Conservation (phyloP, 2,888 invertebrate genomes). For the Luperina nickerlii region DNA sequence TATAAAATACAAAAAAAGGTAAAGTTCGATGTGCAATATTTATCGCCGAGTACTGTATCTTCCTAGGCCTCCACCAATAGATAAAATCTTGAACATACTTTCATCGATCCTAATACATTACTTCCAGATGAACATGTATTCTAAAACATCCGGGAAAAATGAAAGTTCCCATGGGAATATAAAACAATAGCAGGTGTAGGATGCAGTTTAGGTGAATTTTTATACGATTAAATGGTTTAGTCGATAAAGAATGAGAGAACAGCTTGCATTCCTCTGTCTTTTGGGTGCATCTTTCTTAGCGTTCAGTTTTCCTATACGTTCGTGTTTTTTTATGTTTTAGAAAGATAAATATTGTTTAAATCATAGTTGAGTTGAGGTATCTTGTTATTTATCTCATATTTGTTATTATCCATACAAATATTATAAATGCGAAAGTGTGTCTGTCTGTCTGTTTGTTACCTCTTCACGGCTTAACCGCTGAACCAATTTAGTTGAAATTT, state of each 20-base stretch:
- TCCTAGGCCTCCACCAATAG: not conserved
- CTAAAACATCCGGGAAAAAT: slow-evolving; percentile 62
- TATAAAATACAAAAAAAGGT: no score
- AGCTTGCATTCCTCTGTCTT: slow-evolving; percentile 7
- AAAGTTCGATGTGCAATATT: no score
- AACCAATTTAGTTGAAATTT: no score
- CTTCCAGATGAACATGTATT: slow-evolving; percentile 59
- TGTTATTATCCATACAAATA: no score
- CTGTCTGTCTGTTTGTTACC: no score
- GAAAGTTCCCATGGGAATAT: slow-evolving; percentile 62
- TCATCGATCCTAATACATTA: slow-evolving; percentile 33
- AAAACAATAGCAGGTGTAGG: slow-evolving; percentile 59
- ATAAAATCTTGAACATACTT: slow-evolving; percentile 29
- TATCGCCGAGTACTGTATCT: no score
- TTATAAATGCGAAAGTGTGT: no score
- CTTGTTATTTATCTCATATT: not conserved
- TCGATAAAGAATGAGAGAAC: not conserved
- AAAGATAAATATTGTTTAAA: not conserved
- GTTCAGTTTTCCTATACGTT: not conserved
- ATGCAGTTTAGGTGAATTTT: slow-evolving; percentile 24
- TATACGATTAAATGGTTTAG: slow-evolving; percentile 29
- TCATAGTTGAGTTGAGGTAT: not conserved
- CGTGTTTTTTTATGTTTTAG: not conserved
- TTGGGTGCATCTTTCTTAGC: not conserved
- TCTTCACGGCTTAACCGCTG: no score